Base-by-base conservation (phyloP, 1,140 invertebrate genomes). In the Drosophila lacteicornis region DNA sequence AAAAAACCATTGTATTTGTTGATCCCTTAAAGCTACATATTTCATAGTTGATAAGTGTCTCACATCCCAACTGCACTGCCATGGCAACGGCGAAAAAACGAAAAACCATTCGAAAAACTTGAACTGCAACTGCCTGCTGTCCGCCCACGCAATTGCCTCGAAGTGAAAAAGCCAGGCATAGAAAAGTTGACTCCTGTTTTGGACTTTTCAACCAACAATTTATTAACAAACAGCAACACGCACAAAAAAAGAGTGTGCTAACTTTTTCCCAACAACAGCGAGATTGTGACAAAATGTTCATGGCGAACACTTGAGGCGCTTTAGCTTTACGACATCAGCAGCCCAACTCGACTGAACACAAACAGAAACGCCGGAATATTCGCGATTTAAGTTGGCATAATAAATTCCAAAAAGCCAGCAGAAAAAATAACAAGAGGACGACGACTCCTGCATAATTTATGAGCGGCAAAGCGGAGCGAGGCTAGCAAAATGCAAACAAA, bases 361-460 rank as follows among this genome's bases (percentile, higher is more conserved):
- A 59, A 73, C 30, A n/a, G 27, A 59, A 38, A 38, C 53, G 53
- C 8, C 38, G 22, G 58, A 71, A 68, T 50, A 79, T 74, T 74
- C 66, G 68, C 55, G 53, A 83, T 73, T 58, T 63, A 80, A 74
- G 58, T 74, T 87, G 61, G 55, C 76, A 80, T 61, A 61, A 77
- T 74, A 76, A 90, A 84, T 87, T 71, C 56, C 43, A 69, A 43
- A 55, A 51, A 71, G 79, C 51, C 47, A 58, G 30, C 36, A 9
- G 4, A 56, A 47, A 60, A 73, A 60, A 45, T 43, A 73, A 60
- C 40, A 56, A 51, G 38, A 22, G 56, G 46, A 59, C 77, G 74
- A 63, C 69, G 74, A 63, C 69, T 51, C 33, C 66, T 77, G 76
- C 83, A 88, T 88, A 84, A 80, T 90, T 90, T 82, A 81, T 80